Evolutionary conservation across 1,140 invertebrate genomes (phyloP).

Genomic region (Sogatella furcifera): DNA sequence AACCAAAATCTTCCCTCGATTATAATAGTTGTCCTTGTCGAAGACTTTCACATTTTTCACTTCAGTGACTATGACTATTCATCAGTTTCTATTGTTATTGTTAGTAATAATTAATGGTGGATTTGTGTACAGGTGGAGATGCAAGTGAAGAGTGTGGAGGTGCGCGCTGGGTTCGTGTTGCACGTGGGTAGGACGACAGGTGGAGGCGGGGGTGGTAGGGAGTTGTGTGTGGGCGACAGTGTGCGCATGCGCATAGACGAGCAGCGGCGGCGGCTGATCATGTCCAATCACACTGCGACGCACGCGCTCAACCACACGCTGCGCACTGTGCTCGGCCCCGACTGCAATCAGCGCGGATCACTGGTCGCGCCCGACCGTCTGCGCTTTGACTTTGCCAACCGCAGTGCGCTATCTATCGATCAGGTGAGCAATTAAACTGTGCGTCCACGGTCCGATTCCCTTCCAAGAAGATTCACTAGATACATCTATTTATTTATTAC

Average conservation of each 20-base stretch:
- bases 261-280: slow-evolving; percentile 70
- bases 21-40: too few species aligned
- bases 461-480: too few species aligned
- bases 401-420: neutral
- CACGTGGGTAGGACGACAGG: slow-evolving; percentile 87
- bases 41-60: too few species aligned
- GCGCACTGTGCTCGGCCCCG: slow-evolving; percentile 74
- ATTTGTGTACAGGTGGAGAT: slow-evolving; percentile 21
- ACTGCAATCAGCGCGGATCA: slow-evolving; percentile 94
- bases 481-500: too few species aligned
- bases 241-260: slow-evolving; percentile 75
- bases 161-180: slow-evolving; percentile 90
- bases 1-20: too few species aligned
- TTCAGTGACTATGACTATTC: too few species aligned
- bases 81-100: too few species aligned
- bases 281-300: slow-evolving; percentile 99
- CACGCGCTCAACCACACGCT: slow-evolving; percentile 94
- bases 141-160: slow-evolving; percentile 86
- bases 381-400: slow-evolving; percentile 92
- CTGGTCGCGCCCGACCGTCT: slow-evolving; percentile 94
- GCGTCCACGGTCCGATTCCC: too few species aligned
- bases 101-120: neutral
- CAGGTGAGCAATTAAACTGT: neutral
- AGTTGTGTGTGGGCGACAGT: slow-evolving; percentile 74
- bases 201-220: slow-evolving; percentile 68